Conservation (phyloP, 2,797 vertebrate genomes). For the Hyperoplus immaculatus region DNA sequence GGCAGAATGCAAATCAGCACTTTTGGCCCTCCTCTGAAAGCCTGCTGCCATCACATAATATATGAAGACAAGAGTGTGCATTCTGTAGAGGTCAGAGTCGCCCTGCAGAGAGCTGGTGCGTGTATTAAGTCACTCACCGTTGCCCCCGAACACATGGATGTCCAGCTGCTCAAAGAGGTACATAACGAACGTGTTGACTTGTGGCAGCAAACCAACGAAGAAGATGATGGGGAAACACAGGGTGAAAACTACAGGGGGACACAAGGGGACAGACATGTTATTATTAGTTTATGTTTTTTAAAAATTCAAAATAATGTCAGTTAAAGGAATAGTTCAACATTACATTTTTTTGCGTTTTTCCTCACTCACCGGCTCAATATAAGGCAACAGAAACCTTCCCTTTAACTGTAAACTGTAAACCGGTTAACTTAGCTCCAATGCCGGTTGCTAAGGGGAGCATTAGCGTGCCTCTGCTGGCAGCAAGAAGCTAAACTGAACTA, state of each 20-base stretch:
- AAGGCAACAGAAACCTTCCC: too few relatives aligned
- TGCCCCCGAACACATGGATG: constrained; percentile 98
- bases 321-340: too few relatives aligned
- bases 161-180: constrained; percentile 99
- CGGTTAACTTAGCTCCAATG: too few relatives aligned
- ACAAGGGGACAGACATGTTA: background rate
- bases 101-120: constrained; percentile 10
- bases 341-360: too few relatives aligned
- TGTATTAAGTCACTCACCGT: constrained; percentile 87
- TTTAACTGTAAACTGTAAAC: constrained; percentile 2
- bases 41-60: constrained; percentile 21
- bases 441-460: too few relatives aligned
- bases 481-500: too few relatives aligned
- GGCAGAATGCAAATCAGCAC: constrained; percentile 60
- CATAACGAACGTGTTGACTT: constrained; percentile 99
- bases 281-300: background rate
- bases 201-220: constrained; percentile 97
- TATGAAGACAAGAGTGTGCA: background rate
- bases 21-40: constrained; percentile 6
- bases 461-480: too few relatives aligned
- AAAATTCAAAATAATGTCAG: too few relatives aligned
- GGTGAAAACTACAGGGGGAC: constrained; percentile 91
- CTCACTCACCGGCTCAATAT: too few relatives aligned
- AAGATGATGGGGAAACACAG: constrained; percentile 98
- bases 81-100: constrained; percentile 47